These are phyloP conservation scores for Bombus turneri DNA, from an alignment of 1,140 invertebrate genomes.

Conservation along the genomic window DNA sequence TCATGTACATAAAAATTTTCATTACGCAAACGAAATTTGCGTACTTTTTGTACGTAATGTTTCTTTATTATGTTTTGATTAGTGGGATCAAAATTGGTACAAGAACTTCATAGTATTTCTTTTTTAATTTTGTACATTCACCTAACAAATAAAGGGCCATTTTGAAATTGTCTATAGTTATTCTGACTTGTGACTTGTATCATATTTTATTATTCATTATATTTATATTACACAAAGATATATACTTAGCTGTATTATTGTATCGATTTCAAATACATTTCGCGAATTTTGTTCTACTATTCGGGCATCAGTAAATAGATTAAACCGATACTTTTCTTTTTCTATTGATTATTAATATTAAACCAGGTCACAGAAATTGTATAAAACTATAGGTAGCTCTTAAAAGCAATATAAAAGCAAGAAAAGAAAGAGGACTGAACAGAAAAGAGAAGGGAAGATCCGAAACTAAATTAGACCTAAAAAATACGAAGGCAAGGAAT, in stretches of 20 bases:
- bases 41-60: neutral
- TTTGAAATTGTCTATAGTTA: slow-evolving; percentile 17
- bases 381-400: slow-evolving; percentile 53
- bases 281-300: slow-evolving; percentile 63
- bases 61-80: slow-evolving; percentile 12
- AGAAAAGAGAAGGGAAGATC: slow-evolving; percentile 43
- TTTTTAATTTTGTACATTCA: slow-evolving; percentile 28
- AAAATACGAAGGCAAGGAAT: slow-evolving; percentile 47
- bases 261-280: slow-evolving; percentile 73
- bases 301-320: slow-evolving; percentile 71
- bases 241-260: slow-evolving; percentile 76
- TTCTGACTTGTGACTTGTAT: slow-evolving; percentile 60
- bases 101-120: neutral
- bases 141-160: slow-evolving; percentile 26
- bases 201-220: slow-evolving; percentile 75
- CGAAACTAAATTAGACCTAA: slow-evolving; percentile 54
- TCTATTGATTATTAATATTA: slow-evolving; percentile 70
- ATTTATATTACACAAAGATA: slow-evolving; percentile 79
- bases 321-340: slow-evolving; percentile 61
- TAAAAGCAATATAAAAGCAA: slow-evolving; percentile 28
- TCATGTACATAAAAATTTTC: slow-evolving; percentile 1
- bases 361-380: slow-evolving; percentile 75
- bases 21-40: slow-evolving; percentile 5
- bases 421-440: slow-evolving; percentile 17
- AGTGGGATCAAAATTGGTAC: neutral